phyloP scores from a whole-genome alignment of 2,113 vertebrate species.

The Vidua chalybeata region DNA sequence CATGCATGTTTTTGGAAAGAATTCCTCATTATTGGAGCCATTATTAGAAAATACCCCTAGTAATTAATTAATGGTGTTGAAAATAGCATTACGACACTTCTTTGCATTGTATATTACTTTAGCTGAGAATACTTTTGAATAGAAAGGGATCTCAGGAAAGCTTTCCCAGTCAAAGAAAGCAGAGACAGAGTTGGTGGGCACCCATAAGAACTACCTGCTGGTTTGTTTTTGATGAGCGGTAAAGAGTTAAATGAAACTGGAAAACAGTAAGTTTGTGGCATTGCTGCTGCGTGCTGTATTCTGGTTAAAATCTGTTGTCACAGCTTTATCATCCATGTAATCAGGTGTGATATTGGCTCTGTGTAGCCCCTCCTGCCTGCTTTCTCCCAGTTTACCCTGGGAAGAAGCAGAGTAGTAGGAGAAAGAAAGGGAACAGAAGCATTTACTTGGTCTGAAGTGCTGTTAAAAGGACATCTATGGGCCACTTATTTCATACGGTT shows the following conservation, averaged over 20 bases:
- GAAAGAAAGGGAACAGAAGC: slow-evolving; percentile 25
- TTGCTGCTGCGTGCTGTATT: not conserved
- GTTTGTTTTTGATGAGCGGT: not conserved
- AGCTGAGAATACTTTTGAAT: not conserved
- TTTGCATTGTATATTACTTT: not conserved
- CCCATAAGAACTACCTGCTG: not conserved
- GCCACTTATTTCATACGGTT: slow-evolving; percentile 49
- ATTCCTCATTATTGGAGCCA: not conserved
- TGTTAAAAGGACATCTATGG: slow-evolving; percentile 48
- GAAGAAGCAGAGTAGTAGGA: slow-evolving; percentile 12
- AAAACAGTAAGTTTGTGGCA: not conserved
- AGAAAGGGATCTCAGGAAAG: not conserved
- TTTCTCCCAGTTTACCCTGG: slow-evolving; percentile 29
- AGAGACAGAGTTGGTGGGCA: not conserved
- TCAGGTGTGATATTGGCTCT: slow-evolving; percentile 53
- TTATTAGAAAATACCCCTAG: not conserved
- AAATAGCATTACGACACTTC: not conserved
- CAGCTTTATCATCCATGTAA: slow-evolving; percentile 45
- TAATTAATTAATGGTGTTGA: not conserved
- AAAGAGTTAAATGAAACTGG: slow-evolving; percentile 21
- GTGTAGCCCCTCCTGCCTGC: not conserved
- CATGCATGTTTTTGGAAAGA: not conserved
- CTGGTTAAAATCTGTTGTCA: slow-evolving; percentile 34
- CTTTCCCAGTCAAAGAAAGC: not conserved
- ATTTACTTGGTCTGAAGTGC: slow-evolving; percentile 69